Evolutionary conservation across 23 tunicate genomes (phyloP).

Genomic region (Clavelina lepadiformis): DNA sequence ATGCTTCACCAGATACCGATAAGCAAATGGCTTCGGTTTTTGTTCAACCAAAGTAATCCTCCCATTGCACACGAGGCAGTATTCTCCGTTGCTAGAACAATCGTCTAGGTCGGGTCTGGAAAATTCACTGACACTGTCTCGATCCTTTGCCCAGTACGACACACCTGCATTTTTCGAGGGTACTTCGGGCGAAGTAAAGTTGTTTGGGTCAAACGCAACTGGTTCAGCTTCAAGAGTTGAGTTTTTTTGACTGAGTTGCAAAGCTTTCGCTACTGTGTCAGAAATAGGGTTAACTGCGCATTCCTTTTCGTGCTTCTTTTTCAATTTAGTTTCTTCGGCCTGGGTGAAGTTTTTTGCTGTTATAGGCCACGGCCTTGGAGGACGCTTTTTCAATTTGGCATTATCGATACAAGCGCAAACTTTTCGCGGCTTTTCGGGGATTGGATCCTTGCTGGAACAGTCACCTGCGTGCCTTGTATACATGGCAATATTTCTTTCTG

Average conservation of each 20-base stretch:
- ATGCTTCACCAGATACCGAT: slow-evolving; percentile 18
- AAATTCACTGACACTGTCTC: slow-evolving; percentile 28
- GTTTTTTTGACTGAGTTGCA: no score
- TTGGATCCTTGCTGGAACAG: neutral
- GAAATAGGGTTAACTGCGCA: neutral
- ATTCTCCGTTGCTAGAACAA: neutral
- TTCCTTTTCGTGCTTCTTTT: no score
- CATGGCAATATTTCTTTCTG: slow-evolving; percentile 13
- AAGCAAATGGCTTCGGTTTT: slow-evolving; percentile 4
- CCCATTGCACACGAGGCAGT: slow-evolving; percentile 43
- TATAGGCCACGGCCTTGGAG: slow-evolving; percentile 3
- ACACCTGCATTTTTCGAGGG: slow-evolving; percentile 12
- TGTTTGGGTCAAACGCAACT: neutral
- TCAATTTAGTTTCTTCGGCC: neutral
- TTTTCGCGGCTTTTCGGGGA: neutral
- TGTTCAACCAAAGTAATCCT: neutral
- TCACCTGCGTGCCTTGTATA: slow-evolving; percentile 4
- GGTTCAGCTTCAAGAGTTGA: neutral
- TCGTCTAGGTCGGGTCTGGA: slow-evolving; percentile 27
- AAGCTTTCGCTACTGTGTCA: neutral
- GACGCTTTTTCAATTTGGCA: neutral
- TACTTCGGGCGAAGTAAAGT: neutral
- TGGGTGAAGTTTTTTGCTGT: slow-evolving; percentile 5
- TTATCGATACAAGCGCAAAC: neutral
- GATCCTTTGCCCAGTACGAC: slow-evolving; percentile 28